phyloP scores from a whole-genome alignment of 2,113 vertebrate species.

The Limanda limanda region DNA sequence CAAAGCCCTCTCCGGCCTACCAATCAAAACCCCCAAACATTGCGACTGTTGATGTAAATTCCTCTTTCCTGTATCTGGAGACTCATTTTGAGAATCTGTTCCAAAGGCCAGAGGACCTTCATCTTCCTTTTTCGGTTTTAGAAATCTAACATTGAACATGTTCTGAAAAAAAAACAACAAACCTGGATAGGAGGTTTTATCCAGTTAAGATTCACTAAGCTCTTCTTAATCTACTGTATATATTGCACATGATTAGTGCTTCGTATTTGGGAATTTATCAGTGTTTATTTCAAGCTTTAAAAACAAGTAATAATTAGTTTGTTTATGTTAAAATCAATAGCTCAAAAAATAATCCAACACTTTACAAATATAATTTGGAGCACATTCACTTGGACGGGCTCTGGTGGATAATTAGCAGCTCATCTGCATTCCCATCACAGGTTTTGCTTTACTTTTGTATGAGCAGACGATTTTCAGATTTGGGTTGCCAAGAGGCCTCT shows the following conservation, averaged over 20 bases:
- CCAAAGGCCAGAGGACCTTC: conserved; percentile 10
- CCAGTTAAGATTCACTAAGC: not conserved
- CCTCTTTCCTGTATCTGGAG: conserved; percentile 18
- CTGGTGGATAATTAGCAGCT: conserved; percentile 36
- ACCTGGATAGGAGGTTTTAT: not conserved
- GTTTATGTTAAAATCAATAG: conserved; percentile 3
- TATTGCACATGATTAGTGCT: conserved; percentile 1
- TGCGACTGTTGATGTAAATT: conserved; percentile 40
- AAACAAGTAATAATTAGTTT: not conserved
- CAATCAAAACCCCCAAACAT: conserved; percentile 65
- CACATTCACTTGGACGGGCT: not conserved
- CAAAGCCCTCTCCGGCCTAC: conserved; percentile 40
- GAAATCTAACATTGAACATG: not conserved
- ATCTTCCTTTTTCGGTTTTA: conserved; percentile 14
- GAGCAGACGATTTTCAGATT: not conserved
- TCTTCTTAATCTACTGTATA: not conserved
- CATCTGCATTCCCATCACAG: conserved; percentile 17
- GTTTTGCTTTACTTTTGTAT: not conserved
- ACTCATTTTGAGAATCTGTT: conserved; percentile 37
- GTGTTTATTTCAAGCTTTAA: not conserved
- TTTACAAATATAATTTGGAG: not conserved
- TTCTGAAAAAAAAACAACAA: not conserved
- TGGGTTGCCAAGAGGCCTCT: not conserved
- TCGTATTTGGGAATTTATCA: not conserved
- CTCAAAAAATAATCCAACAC: not conserved